Evolutionary conservation across 2,888 invertebrate genomes (phyloP), one percentile per base, ranked within the genome.

Genomic region (Lasioglossum vierecki): DNA sequence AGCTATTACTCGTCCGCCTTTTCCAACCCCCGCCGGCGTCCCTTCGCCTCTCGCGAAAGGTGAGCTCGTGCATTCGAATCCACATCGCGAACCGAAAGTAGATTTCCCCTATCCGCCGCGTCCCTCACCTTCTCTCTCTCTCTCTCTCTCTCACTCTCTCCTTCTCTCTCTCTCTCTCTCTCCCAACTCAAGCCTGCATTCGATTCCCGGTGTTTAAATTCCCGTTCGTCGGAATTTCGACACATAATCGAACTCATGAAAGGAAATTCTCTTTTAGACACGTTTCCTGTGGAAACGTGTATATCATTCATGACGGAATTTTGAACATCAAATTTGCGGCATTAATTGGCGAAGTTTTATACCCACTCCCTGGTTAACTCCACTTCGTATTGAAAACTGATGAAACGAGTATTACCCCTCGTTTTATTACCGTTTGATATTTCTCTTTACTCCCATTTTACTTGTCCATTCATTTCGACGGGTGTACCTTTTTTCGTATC

Each of bases 1-100:
- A 93, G 93, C 93, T 94, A 93, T 94, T 93, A 93, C 94, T 94
- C 93, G 93, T 91, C 91, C 92, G 91, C 92, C 93, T 93, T 93
- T 91, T 91, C 90, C 88, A 83, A 88, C 88, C 88, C 85, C 87
- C 83, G 74, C 66, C 81, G 78, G 30, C 86, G 75, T 71, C 76
- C 85, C 88, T 85, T 85, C 85, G 80, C 77, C 53, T 53, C 78
- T 73, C 88, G 85, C 80, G 87, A 84, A 88, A 89, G 88, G 87
- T 89, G 84, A 82, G 83, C 84, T 78, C 79, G 77, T 79, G 81
- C 82, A 86, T 77, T 86, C 78, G 88, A 83, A 88, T 89, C 84
- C 87, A 78, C 88, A 89, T 89, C 84, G 83, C 84, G 74, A 83
- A 83, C 85, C 84, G 80, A 86, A 89, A 89, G 89, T 89, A 87